Evolutionary conservation across 2,113 vertebrate species (phyloP).

Genomic region (Grallaria varia): DNA sequence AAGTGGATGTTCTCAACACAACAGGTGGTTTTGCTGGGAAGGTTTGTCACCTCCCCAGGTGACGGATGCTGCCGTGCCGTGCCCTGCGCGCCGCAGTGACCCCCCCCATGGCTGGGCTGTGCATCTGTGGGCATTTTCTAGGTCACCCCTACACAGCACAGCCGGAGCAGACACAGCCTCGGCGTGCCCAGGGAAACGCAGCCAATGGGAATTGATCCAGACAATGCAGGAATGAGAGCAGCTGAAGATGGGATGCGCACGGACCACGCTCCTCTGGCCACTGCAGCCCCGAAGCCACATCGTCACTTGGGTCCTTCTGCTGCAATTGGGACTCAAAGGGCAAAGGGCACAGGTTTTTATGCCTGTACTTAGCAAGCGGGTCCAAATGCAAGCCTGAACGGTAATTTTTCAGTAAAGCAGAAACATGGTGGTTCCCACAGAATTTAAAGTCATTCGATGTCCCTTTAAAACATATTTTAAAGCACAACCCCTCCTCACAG

Average conservation of each 20-base stretch:
- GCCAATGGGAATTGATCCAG: not conserved
- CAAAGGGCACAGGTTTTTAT: not conserved
- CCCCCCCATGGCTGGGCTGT: not conserved
- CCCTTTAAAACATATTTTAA: not conserved
- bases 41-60: not conserved
- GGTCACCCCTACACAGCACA: not conserved
- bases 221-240: not conserved
- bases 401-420: not conserved
- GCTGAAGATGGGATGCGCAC: not conserved
- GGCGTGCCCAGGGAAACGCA: not conserved
- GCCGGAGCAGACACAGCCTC: not conserved
- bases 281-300: not conserved
- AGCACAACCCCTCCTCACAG: not conserved
- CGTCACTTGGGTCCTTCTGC: not conserved
- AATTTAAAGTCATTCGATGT: not conserved
- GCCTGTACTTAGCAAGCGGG: not conserved
- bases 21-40: not conserved
- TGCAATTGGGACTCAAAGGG: not conserved
- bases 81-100: not conserved
- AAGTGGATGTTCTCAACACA: not conserved
- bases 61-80: not conserved
- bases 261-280: not conserved
- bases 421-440: not conserved
- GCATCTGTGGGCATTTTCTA: not conserved
- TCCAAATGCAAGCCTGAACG: not conserved